Conservation (phyloP, 2,797 vertebrate genomes). For the Scomberomorus guttatus region DNA sequence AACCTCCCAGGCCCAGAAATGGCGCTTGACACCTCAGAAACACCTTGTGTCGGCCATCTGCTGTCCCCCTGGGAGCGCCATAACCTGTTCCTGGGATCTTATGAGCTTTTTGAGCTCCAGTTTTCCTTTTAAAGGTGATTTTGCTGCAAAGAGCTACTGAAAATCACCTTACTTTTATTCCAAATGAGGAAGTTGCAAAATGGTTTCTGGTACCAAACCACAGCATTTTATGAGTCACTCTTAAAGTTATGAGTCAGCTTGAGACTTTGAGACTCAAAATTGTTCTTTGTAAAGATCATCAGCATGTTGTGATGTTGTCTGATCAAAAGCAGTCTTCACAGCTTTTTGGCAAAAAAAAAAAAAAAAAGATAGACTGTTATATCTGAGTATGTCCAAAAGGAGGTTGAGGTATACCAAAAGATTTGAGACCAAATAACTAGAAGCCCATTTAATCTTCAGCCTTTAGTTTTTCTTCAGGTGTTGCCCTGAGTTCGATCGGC, state of each 20-base stretch:
- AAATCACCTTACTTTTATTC: conserved; percentile 20
- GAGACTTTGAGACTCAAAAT: neutral
- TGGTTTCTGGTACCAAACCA: neutral
- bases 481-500: conserved; percentile 44
- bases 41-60: conserved; percentile 71
- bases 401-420: conserved; percentile 46
- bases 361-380: neutral
- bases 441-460: conserved; percentile 44
- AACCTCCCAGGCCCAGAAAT: conserved; percentile 56
- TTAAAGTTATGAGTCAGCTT: neutral
- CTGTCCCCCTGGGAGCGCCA: conserved; percentile 44
- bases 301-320: conserved; percentile 2
- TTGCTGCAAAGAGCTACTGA: conserved; percentile 11
- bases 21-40: conserved; percentile 59
- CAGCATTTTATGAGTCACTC: neutral
- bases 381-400: conserved; percentile 22
- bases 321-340: conserved; percentile 1
- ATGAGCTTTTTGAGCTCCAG: conserved; percentile 19
- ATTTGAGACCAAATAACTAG: conserved; percentile 45
- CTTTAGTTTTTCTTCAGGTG: conserved; percentile 61
- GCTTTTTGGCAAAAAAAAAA: neutral
- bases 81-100: conserved; percentile 58
- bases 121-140: conserved; percentile 23
- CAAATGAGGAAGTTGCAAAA: conserved; percentile 6
- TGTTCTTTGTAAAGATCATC: conserved; percentile 21